These are phyloP conservation scores for Pseudocheirus occidentalis DNA, from an alignment of 2,797 vertebrate species.

Conservation along the genomic window DNA sequence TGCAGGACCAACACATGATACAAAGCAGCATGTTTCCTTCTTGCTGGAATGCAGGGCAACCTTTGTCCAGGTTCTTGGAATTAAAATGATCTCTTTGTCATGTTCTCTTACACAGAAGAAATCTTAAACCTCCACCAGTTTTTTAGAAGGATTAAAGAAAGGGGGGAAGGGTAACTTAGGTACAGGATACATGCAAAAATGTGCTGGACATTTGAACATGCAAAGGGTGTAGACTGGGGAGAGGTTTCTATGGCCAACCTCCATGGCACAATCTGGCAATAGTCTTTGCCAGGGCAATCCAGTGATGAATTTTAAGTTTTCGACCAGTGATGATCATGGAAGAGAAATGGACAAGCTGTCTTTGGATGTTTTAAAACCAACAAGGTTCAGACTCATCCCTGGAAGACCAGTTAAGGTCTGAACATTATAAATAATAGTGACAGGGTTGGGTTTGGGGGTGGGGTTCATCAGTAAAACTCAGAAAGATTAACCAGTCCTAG, in stretches of 20 bases:
- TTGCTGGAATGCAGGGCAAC: conserved; percentile 66
- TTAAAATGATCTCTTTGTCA: conserved; percentile 71
- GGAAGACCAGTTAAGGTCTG: not conserved
- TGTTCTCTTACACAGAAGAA: conserved; percentile 74
- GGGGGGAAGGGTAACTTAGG: conserved; percentile 48
- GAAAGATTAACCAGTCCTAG: conserved; percentile 34
- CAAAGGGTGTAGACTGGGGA: conserved; percentile 63
- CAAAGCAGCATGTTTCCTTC: conserved; percentile 72
- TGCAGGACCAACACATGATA: conserved; percentile 77
- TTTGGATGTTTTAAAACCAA: conserved; percentile 32
- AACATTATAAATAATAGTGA: conserved; percentile 22
- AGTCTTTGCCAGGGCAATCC: not conserved
- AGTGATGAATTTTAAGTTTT: conserved; percentile 54
- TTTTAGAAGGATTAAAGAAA: not conserved
- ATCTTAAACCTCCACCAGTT: conserved; percentile 72
- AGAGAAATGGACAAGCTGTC: conserved; percentile 46
- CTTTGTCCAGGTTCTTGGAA: conserved; percentile 57
- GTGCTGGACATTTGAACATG: conserved; percentile 77
- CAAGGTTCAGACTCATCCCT: not conserved
- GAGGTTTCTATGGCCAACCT: conserved; percentile 59
- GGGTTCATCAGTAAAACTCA: not conserved
- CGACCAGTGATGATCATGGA: conserved; percentile 55
- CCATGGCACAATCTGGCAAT: conserved; percentile 22
- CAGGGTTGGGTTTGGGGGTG: not conserved
- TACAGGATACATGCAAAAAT: conserved; percentile 77